These are phyloP conservation scores for Sebastes nivosus DNA, from an alignment of 2,797 vertebrate genomes.

Conservation along the genomic window DNA sequence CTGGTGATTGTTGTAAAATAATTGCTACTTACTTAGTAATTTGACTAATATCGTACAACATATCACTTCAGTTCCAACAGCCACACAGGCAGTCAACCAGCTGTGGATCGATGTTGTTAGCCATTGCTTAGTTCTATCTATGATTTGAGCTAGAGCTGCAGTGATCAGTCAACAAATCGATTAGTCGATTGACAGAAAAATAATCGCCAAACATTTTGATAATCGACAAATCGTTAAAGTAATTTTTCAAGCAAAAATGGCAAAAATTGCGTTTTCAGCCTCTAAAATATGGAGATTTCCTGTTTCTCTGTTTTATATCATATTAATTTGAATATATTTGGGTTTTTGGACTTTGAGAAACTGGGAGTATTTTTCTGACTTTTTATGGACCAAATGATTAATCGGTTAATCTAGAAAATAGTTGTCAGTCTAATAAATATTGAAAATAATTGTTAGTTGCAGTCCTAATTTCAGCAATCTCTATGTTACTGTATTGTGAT, in stretches of 20 bases:
- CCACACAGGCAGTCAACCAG: no score
- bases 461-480: neutral
- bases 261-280: no score
- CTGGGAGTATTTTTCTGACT: neutral
- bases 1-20: neutral
- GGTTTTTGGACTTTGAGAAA: neutral
- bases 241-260: no score
- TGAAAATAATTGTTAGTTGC: neutral
- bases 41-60: neutral
- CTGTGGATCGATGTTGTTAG: neutral
- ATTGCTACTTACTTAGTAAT: no score
- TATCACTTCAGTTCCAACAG: neutral
- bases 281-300: no score
- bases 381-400: neutral
- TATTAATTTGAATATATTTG: neutral
- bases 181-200: neutral
- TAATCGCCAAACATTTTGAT: no score
- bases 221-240: no score
- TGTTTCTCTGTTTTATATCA: neutral
- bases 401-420: no score
- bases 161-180: neutral
- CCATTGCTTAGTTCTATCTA: neutral
- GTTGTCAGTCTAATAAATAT: no score
- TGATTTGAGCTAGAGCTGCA: neutral
- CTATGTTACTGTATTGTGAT: neutral